A percentile compares a stretch with the other conserved stretches of the same genome.
Conservation (phyloP, 2,888 invertebrate genomes). For the Tachina grossa region DNA sequence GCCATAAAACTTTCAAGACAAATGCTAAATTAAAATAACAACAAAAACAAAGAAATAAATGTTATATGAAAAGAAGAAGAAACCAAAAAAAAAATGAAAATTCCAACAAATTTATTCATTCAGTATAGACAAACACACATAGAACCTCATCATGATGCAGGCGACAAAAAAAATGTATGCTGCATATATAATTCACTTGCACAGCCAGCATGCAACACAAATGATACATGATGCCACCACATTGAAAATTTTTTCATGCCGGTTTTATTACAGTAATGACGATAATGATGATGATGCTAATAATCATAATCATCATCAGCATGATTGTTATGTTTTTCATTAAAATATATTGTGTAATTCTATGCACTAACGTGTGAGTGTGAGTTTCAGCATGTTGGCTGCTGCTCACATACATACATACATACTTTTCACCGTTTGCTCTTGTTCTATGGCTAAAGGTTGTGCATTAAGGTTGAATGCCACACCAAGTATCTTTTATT, state of each 20-base stretch:
- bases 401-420: too few species aligned
- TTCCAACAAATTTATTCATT: slow-evolving; percentile 45
- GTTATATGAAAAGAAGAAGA: slow-evolving; percentile 13
- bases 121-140: not conserved
- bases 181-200: slow-evolving; percentile 51
- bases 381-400: slow-evolving; percentile 31
- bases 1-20: slow-evolving; percentile 82
- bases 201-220: slow-evolving; percentile 55
- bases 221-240: slow-evolving; percentile 55
- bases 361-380: slow-evolving; percentile 6
- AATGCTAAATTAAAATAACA: slow-evolving; percentile 73
- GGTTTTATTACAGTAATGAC: slow-evolving; percentile 48
- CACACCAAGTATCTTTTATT: slow-evolving; percentile 60
- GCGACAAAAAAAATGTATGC: slow-evolving; percentile 47
- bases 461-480: slow-evolving; percentile 69
- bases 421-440: slow-evolving; percentile 19
- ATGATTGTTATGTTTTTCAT: slow-evolving; percentile 39
- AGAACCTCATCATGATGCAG: slow-evolving; percentile 37
- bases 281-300: slow-evolving; percentile 11
- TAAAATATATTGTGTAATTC: slow-evolving; percentile 53
- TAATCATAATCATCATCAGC: slow-evolving; percentile 16
- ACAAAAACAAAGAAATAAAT: slow-evolving; percentile 54
- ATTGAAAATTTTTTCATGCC: slow-evolving; percentile 47
- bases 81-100: slow-evolving; percentile 38
- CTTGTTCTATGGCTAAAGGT: slow-evolving; percentile 67